phyloP scores from a whole-genome alignment of 53 echinoderm and acorn worm genomes.

The Paracentrotus lividus region DNA sequence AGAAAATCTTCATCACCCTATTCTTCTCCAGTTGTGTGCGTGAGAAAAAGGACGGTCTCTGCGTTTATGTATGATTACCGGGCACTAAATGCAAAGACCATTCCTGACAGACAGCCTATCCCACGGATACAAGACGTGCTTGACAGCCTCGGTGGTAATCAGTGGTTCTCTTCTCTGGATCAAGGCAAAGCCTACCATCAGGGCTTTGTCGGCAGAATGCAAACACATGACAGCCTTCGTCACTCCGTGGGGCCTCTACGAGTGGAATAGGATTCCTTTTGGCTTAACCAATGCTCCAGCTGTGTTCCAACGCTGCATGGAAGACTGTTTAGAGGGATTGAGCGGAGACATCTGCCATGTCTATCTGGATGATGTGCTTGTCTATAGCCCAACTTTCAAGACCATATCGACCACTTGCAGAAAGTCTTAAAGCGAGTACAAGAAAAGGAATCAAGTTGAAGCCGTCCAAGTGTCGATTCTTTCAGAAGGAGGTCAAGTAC shows the following conservation, averaged over 20 bases:
- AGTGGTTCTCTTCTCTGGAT: not conserved
- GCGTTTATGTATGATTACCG: slow-evolving; percentile 80
- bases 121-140: not conserved
- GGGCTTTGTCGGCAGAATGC: not conserved
- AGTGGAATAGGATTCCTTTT: slow-evolving; percentile 82
- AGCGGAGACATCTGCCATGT: slow-evolving; percentile 31
- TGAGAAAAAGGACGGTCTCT: slow-evolving; percentile 77
- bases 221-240: slow-evolving; percentile 70
- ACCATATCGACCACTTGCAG: slow-evolving; percentile 53
- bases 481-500: slow-evolving; percentile 54
- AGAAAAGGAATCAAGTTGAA: slow-evolving; percentile 54
- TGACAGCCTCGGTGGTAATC: not conserved
- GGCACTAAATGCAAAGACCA: slow-evolving; percentile 76
- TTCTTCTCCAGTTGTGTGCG: slow-evolving; percentile 84
- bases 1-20: slow-evolving; percentile 74
- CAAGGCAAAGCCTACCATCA: not conserved
- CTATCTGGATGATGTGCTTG: slow-evolving; percentile 72
- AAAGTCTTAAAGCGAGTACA: not conserved
- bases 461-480: slow-evolving; percentile 53
- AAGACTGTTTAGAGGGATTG: slow-evolving; percentile 42
- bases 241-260: slow-evolving; percentile 80
- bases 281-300: slow-evolving; percentile 82
- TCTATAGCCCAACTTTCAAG: slow-evolving; percentile 54
- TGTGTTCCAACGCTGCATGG: slow-evolving; percentile 67
- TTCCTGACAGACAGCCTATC: slow-evolving; percentile 35